These are phyloP conservation scores for Drosophila nasuta DNA, from an alignment of 1,140 invertebrate species.

Conservation along the genomic window DNA sequence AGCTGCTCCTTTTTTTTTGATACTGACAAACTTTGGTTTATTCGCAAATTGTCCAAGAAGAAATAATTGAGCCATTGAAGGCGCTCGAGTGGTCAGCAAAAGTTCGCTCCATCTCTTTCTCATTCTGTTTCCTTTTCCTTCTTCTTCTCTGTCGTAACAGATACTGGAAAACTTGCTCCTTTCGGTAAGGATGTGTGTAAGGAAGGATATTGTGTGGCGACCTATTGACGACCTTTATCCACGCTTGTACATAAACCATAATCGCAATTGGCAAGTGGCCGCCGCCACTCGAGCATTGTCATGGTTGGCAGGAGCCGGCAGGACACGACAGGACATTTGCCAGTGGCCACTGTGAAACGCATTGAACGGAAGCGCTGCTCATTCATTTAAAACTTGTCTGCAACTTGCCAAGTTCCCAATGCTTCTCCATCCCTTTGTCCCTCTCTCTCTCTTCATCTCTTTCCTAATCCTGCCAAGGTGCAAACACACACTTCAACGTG, in stretches of 20 bases:
- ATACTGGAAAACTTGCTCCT: conserved; percentile 72
- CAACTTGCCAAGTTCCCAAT: conserved; percentile 73
- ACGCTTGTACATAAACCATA: conserved; percentile 78
- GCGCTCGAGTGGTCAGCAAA: conserved; percentile 75
- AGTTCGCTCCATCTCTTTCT: conserved; percentile 28
- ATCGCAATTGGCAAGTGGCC: conserved; percentile 82
- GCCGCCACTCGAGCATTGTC: conserved; percentile 81
- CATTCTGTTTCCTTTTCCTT: background rate
- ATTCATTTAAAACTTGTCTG: conserved; percentile 82
- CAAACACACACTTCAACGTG: conserved; percentile 42
- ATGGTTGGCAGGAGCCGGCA: conserved; percentile 61
- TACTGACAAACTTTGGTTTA: conserved; percentile 52
- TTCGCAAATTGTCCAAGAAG: conserved; percentile 51
- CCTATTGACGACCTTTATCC: conserved; percentile 81
- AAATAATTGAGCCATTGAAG: conserved; percentile 82
- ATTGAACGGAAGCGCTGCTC: conserved; percentile 77
- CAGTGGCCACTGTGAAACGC: conserved; percentile 57
- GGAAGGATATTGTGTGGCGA: conserved; percentile 55
- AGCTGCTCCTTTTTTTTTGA: conserved; percentile 8
- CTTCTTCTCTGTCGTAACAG: conserved; percentile 46
- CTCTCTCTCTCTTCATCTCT: background rate
- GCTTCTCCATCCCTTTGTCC: background rate
- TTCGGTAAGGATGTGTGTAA: conserved; percentile 23
- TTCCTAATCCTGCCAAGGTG: conserved; percentile 45
- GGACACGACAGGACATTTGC: conserved; percentile 65